Conservation (phyloP, 2,797 vertebrate genomes). For the Mus minutoides region DNA sequence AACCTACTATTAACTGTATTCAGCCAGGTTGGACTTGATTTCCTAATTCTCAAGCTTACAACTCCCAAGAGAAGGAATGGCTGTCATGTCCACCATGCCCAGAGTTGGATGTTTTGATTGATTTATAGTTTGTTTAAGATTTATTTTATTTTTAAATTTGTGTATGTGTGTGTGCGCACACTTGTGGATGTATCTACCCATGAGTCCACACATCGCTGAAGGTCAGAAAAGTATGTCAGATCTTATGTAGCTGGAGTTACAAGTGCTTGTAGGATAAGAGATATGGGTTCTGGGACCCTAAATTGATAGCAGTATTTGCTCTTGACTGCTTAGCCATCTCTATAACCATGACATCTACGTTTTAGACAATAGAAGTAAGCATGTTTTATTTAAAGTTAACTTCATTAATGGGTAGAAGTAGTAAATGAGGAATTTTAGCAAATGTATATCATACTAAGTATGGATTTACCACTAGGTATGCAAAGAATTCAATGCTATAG, state of each 20-base stretch:
- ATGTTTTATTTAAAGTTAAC: background rate
- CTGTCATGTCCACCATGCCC: no score
- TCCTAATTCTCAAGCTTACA: background rate
- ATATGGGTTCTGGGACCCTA: no score
- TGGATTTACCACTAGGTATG: no score
- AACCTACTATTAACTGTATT: background rate
- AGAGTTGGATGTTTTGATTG: background rate
- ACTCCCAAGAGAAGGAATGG: background rate
- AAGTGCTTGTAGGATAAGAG: background rate
- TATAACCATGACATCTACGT: background rate
- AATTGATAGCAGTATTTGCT: background rate
- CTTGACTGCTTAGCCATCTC: background rate
- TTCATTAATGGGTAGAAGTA: background rate
- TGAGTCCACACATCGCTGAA: background rate
- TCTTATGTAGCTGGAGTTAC: background rate
- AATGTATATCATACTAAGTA: background rate
- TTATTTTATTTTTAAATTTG: background rate
- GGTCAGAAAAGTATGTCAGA: background rate
- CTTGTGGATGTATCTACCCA: background rate
- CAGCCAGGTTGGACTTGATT: background rate
- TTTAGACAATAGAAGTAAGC: background rate
- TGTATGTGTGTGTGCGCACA: background rate
- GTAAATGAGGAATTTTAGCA: background rate
- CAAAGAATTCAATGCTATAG: background rate
- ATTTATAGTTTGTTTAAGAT: background rate